Base-by-base conservation (phyloP, 2,113 vertebrate species). In the Alosa alosa region DNA sequence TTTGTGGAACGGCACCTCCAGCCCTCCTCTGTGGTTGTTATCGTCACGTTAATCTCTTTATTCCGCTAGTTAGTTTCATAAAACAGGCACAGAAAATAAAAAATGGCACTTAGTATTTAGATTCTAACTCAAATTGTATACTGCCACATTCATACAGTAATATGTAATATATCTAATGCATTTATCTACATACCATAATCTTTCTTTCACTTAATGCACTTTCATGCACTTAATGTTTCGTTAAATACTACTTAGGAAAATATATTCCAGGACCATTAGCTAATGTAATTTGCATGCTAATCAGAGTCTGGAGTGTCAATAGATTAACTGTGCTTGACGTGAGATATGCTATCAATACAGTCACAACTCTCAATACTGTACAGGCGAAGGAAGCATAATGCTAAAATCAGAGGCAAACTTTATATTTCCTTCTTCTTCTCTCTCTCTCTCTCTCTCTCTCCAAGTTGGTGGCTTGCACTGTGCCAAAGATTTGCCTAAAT, bases 401-500 rank as follows among this genome's bases (percentile, higher is more conserved):
- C 22, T 36, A 41, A 39, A 17, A 5, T 41, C 36, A 13, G 31
- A 36, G 25, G 31, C 25, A 75, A 75, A 78, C 72, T 17, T 68
- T 25, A 2, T n/a, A 11, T 68, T 5, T 6, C 18, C 4, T 49
- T 49, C 47, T 49, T 13, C 41, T 15, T 49, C 11, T 49, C 47
- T 49, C 47, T 49, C 50, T 31, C 47, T 49, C 47, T 49, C 50
- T 31, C 46, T 22, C n/a, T 17, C 47, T 39, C 20, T 60, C 52
- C 17, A 17, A 4, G 2, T 17, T 36, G 31, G 41, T 7, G 20
- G 68, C 18, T 25, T 31, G 41, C 44, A 45, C 9, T 64, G 22
- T 50, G 25, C 68, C 81, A 11, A 39, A 20, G 39, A n/a, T 13
- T 47, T 81, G 68, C 36, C 64, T 75, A 55, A 86, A 83, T 84